Base-by-base conservation (phyloP, 2,797 vertebrate species). In the Eospalax fontanierii region DNA sequence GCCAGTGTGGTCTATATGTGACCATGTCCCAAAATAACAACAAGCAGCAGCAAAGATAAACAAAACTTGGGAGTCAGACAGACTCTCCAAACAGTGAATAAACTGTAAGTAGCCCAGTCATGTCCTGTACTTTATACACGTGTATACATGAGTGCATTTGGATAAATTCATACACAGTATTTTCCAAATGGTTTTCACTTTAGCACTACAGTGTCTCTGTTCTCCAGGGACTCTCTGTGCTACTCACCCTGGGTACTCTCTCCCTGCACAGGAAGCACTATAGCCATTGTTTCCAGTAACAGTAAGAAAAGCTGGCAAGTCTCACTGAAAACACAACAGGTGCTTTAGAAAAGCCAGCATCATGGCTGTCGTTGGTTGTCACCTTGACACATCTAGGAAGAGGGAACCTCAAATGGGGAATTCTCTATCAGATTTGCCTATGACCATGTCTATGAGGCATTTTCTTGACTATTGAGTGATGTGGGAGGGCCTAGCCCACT, bases 131-230 rank as follows among this genome's bases (percentile, higher is more conserved):
- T 30, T 9, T 38, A 50, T 1, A 9, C 14, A 2, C 22, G 59
- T 1, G 30, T 38, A 50, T 1, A 9, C 14, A 2, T 28, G 59
- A 1, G 24, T 30, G 15, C 7, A 3, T 6, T 1, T 0, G 24
- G n/a, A 57, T 26, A 79, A 21, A 12, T 59, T 33, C 2, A 33
- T 1, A 2, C 12, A 73, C 26, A 54, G 12, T 28, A 22, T 76
- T 19, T 65, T 63, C 83, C n/a, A 74, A 40, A 75, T 4, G 12
- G 12, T 7, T 4, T 11, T 14, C 5, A 0, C 43, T 26, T 22
- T 2, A 57, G 70, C 10, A 4, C 4, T 33, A 4, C 26, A 18
- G 38, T 6, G 33, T 28, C 33, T 75, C 24, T 4, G 1, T 11
- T 33, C 9, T 63, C n/a, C 8, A 26, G 28, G 81, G 33, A 65